A percentile compares a stretch with the other conserved stretches of the same genome.
Evolutionary conservation across 2,888 invertebrate species (phyloP).

Genomic region (Matsumyia berberina): DNA sequence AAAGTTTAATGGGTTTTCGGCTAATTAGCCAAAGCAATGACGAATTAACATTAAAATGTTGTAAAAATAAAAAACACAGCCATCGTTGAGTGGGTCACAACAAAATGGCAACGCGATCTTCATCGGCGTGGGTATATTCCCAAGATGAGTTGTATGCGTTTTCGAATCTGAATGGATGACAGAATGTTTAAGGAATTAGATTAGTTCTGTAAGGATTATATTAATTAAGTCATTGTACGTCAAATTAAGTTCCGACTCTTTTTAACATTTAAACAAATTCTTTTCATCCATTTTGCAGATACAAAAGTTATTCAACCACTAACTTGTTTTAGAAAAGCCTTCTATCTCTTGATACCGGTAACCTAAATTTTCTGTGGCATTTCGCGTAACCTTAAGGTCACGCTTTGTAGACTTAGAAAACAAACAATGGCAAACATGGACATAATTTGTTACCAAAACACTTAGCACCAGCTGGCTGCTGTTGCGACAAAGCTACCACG

Average conservation of each 20-base stretch:
- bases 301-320: too few relatives aligned
- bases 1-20: slow-evolving; percentile 60
- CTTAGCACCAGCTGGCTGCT: slow-evolving; percentile 28
- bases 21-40: slow-evolving; percentile 57
- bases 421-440: slow-evolving; percentile 47
- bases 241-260: too few relatives aligned
- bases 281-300: not conserved
- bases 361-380: slow-evolving; percentile 53
- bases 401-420: not conserved
- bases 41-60: slow-evolving; percentile 60
- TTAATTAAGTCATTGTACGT: too few relatives aligned
- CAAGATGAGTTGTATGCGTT: not conserved
- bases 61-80: slow-evolving; percentile 39
- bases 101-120: not conserved
- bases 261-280: too few relatives aligned
- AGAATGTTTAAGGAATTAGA: slow-evolving; percentile 7
- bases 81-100: slow-evolving; percentile 10
- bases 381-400: slow-evolving; percentile 61
- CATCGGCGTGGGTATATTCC: not conserved
- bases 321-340: slow-evolving; percentile 10
- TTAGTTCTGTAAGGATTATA: too few relatives aligned
- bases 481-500: slow-evolving; percentile 33
- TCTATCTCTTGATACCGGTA: slow-evolving; percentile 31
- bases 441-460: slow-evolving; percentile 61
- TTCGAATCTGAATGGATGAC: slow-evolving; percentile 6